These are phyloP conservation scores for Rostratula benghalensis DNA, from an alignment of 2,113 vertebrate species.

Conservation along the genomic window DNA sequence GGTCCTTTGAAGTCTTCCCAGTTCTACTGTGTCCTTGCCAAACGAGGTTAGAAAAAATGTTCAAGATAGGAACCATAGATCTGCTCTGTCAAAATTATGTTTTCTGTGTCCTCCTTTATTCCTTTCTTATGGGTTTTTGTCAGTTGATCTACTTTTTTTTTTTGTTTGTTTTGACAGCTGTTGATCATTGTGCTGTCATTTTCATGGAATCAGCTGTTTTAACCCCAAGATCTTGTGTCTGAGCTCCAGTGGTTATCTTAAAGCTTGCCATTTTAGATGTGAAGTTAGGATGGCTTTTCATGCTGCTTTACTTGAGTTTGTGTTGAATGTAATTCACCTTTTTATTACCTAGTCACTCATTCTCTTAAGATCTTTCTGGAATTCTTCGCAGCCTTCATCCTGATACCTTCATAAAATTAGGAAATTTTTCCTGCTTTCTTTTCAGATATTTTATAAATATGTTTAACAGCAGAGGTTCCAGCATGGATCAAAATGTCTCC, in stretches of 20 bases:
- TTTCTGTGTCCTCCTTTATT: neutral
- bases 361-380: neutral
- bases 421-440: neutral
- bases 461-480: neutral
- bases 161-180: neutral
- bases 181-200: neutral
- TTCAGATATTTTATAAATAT: neutral
- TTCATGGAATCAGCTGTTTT: neutral
- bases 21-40: neutral
- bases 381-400: neutral
- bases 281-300: neutral
- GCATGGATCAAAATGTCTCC: neutral
- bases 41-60: neutral
- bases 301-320: neutral
- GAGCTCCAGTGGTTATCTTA: neutral
- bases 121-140: neutral
- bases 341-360: neutral
- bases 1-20: neutral
- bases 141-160: neutral
- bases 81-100: neutral
- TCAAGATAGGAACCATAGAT: neutral
- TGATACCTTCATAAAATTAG: neutral
- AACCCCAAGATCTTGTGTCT: neutral
- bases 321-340: neutral
- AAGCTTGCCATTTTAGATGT: neutral